Evolutionary conservation across 2,797 vertebrate species (phyloP), one percentile per base, ranked within the genome.

Genomic region (Chelmon rostratus): DNA sequence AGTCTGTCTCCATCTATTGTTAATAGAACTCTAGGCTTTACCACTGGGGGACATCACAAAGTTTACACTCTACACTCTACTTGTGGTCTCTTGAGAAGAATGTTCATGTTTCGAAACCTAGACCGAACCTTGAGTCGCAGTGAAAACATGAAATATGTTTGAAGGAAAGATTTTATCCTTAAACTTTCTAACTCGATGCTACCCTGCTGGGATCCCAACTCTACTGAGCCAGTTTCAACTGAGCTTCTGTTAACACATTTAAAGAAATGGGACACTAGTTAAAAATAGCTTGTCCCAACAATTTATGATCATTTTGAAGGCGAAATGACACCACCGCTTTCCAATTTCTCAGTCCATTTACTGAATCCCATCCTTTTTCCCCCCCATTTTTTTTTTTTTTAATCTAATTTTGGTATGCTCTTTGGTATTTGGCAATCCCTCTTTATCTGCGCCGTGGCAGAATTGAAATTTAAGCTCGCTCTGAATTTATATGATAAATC

Each of bases 211-310:
- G 69, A 75, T 53, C 35, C 53, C 13, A 68, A 56, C 46, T 78
- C 35, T 67, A 0, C 58, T 54, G 44, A 38, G 59, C 37, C 38
- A 18, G 12, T 72, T 85, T 67, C 64, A 63, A 15, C 54, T 65
- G 23, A 62, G 76, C 40, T 40, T 76, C 42, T 50, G 49, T 37
- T 74, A 77, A 65, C 37, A 62, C 74, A 40, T 77, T 71, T 56
- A 57, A 79, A 79, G 54, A 86, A 84, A 87, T 79, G 54, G 63
- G 71, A 38, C 74, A 79, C 56, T 35, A 16, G 59, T 86, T 83
- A 68, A 86, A 87, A 73, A 80, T 71, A 59, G 28, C 73, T 54
- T 76, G 50, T 53, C 47, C 63, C n/a, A n/a, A 61, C 44, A 53
- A 65, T 72, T 80, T 54, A 42, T 67, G 62, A 38, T 37, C 42